These are phyloP conservation scores for Oncorhynchus nerka DNA, from an alignment of 2,113 vertebrate genomes.

Conservation along the genomic window DNA sequence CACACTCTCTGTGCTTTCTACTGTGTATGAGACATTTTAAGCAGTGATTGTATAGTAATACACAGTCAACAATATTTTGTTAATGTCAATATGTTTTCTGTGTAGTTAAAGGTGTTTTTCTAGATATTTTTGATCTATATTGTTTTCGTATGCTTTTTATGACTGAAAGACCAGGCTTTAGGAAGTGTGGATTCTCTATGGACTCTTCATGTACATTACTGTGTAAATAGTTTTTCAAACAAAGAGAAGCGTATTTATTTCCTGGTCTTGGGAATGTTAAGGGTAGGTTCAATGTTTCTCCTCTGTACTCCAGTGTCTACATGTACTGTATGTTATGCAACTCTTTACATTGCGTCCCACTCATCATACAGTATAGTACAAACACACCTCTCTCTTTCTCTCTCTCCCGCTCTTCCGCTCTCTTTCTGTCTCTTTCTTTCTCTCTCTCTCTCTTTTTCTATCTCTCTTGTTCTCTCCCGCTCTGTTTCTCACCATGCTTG, in stretches of 20 bases:
- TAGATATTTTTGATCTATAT: slow-evolving; percentile 18
- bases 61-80: slow-evolving; percentile 60
- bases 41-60: slow-evolving; percentile 65
- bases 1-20: slow-evolving; percentile 72
- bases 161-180: slow-evolving; percentile 41
- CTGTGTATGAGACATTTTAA: slow-evolving; percentile 72
- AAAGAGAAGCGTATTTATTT: slow-evolving; percentile 77
- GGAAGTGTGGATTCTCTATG: slow-evolving; percentile 47
- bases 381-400: not conserved
- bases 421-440: not conserved
- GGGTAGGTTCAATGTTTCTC: slow-evolving; percentile 42
- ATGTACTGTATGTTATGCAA: slow-evolving; percentile 13
- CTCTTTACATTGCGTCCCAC: slow-evolving; percentile 17
- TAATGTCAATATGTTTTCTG: slow-evolving; percentile 48
- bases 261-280: slow-evolving; percentile 43
- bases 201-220: slow-evolving; percentile 60
- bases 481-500: not conserved
- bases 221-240: slow-evolving; percentile 72
- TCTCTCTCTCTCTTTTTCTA: not conserved
- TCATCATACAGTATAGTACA: slow-evolving; percentile 8
- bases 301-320: slow-evolving; percentile 43
- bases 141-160: slow-evolving; percentile 38
- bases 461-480: not conserved
- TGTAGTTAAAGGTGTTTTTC: slow-evolving; percentile 51
- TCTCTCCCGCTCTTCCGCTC: too few relatives aligned